Base-by-base conservation (phyloP, 2,797 vertebrate genomes). In the Pseudocheirus occidentalis region DNA sequence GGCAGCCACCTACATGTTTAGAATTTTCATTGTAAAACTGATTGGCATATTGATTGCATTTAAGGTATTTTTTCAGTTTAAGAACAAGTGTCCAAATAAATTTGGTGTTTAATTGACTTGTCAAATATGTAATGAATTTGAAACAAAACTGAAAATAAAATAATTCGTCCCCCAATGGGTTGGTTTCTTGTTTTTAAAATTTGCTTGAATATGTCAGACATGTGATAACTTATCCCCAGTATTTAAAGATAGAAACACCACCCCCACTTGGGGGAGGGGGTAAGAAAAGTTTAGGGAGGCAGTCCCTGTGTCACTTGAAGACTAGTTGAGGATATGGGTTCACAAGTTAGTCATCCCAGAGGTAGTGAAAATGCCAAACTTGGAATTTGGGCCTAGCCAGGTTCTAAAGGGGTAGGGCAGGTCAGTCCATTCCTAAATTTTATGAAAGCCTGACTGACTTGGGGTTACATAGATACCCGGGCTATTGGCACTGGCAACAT, bases 91-190 rank as follows among this genome's bases (percentile, higher is more conserved):
- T 87, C 73, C 73, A 87, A 90, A 55, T 90, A 95, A 55, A 92
- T 96, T 95, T 59, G 96, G 56, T n/a, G 21, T 93, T 94, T 92
- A 21, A 92, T 28, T 29, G 90, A 5, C 31, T 91, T 94, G 27
- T 55, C 92, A 90, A 97, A 55, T 93, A 89, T 96, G 95, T 98
- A n/a, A 29, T 91, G 90, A 98, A 98, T 98, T 97, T 91, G 97
- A 98, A 97, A 90, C 29, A 94, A 93, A 98, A 98, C 97, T 96
- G 91, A 97, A 95, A 97, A 97, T 97, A 99, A 99, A 99, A 29
- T 0, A 54, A 52, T 56, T 95, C n/a, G 18, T 28, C 89, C 92
- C 96, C 94, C 55, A 90, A 4, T 92, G 92, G 9, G 29, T 93
- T 73, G 52, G 90, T 90, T 96, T 94, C 40, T 40, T 87, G 21